Evolutionary conservation across 1,140 invertebrate species (phyloP), one percentile per base, ranked within the genome.

Genomic region (Drosophila teissieri): DNA sequence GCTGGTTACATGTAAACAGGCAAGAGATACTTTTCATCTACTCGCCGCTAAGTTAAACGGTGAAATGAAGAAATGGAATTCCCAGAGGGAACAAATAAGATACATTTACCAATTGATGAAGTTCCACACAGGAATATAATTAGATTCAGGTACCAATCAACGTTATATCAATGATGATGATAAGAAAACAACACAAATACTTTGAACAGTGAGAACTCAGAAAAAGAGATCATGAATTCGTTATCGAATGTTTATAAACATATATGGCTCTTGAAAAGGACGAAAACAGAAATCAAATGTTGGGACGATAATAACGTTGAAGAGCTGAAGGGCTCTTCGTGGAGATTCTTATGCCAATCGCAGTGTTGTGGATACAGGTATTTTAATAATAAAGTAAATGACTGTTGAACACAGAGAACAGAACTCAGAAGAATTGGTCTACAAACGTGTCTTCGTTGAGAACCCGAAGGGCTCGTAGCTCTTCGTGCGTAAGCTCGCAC

Each of bases 381-480:
- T 31, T 12, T 15, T 4, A 58, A 22, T 2, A 58, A 22, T 62
- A 24, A 5, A 34, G 10, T 34, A 5, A n/a, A 34, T 51, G 60
- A 49, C 8, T 15, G 34, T 52, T 36, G 10, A 52, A 64, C 61
- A 78, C 45, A 53, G 34, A 4, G 48, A 78, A 46, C 12, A 64
- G 6, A 36, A 36, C n/a, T 27, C 10, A 10, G 36, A 49, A 36
- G 51, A 57, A 65, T 75, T 80, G 72, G 64, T 56, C 68, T 89
- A 89, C 84, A 70, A 89, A 89, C 84, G 73, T 89, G 73, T 89
- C 84, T 80, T 89, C 84, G 53, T 83, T 74, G 67, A 89, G 54
- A 39, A 90, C 64, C 53, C 68, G 62, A 17, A 90, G 39, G 7
- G 80, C 85, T 40, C 80, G 72, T 11, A 78, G 4, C 36, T 90